A percentile compares a stretch with the other conserved stretches of the same genome.
These are phyloP conservation scores for Entomobrya proxima DNA, from an alignment of 2,888 invertebrate species.

Conservation along the genomic window DNA sequence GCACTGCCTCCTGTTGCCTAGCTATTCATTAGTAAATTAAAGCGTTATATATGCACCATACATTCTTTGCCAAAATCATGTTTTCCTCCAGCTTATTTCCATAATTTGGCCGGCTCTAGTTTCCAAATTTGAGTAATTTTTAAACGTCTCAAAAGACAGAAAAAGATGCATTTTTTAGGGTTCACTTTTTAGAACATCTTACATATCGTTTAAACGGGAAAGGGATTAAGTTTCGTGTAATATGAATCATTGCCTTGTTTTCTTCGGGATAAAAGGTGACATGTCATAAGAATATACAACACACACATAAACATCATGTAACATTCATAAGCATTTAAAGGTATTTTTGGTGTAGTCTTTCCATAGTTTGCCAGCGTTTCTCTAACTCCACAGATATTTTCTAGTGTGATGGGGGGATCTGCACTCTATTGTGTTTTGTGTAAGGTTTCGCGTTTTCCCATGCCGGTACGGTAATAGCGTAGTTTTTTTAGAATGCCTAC, in stretches of 20 bases:
- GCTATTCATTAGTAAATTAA: conserved; percentile 19
- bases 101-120: background rate
- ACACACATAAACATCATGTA: background rate
- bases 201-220: too few relatives aligned
- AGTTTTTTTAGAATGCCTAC: background rate
- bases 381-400: conserved; percentile 7
- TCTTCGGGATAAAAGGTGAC: background rate
- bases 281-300: background rate
- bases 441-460: background rate
- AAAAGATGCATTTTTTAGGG: too few relatives aligned
- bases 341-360: background rate
- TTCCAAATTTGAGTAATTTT: too few relatives aligned
- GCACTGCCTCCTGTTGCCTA: conserved; percentile 62
- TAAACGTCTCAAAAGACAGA: too few relatives aligned
- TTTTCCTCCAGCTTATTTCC: background rate
- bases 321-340: too few relatives aligned
- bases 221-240: too few relatives aligned
- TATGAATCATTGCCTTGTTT: too few relatives aligned
- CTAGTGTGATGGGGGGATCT: background rate
- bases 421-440: background rate
- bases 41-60: background rate
- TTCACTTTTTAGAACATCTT: too few relatives aligned
- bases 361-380: background rate
- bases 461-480: conserved; percentile 32
- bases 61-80: background rate